Conservation (phyloP, 2,888 invertebrate species). For the Ashinkailepas kermadecensis region DNA sequence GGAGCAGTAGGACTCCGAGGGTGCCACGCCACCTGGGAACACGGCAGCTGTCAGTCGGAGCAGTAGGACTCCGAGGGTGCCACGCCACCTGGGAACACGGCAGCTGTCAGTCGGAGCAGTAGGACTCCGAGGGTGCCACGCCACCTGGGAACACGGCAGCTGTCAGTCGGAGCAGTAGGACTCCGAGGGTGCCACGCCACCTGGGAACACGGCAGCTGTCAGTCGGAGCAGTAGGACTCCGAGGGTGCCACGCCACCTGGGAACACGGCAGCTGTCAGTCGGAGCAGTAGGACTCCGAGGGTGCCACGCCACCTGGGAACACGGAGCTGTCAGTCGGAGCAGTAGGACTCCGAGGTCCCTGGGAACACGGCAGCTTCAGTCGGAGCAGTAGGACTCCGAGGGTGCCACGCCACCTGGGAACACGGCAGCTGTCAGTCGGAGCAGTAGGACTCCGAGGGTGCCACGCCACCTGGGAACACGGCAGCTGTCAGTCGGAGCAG, state of each 20-base stretch:
- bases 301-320: no score
- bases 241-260: not conserved
- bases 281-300: no score
- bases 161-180: no score
- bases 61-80: no score
- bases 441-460: not conserved
- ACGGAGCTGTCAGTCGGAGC: not conserved
- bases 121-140: not conserved
- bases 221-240: not conserved
- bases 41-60: no score
- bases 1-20: not conserved
- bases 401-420: no score
- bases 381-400: no score
- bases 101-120: not conserved
- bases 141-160: not conserved
- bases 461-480: not conserved
- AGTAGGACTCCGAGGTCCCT: not conserved
- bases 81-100: no score
- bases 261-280: not conserved
- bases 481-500: no score
- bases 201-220: no score
- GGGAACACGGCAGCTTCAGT: not conserved
- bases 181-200: no score
- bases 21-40: not conserved
- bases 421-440: not conserved